Evolutionary conservation across 2,113 vertebrate genomes (phyloP).

Genomic region (Apteryx owenii): DNA sequence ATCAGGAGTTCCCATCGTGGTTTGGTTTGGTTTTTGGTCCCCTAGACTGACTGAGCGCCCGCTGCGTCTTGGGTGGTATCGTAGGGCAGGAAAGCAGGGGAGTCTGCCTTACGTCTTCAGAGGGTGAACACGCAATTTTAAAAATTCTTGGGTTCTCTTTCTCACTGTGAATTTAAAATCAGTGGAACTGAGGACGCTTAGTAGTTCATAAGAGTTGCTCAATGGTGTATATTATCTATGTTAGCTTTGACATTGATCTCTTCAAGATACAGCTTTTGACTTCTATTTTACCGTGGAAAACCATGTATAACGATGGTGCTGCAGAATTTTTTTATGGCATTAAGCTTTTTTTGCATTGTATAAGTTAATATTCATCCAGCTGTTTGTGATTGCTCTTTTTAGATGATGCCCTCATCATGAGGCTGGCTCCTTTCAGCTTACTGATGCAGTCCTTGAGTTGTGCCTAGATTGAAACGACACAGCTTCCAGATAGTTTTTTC

Average conservation of each 20-base stretch:
- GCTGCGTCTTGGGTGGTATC: background rate
- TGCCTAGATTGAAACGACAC: background rate
- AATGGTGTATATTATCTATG: background rate
- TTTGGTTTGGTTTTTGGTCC: background rate
- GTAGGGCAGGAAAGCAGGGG: background rate
- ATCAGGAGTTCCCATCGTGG: background rate
- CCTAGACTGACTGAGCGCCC: background rate
- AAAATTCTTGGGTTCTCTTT: background rate
- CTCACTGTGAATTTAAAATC: background rate
- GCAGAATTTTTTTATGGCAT: background rate
- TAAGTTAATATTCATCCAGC: background rate
- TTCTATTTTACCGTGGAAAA: background rate
- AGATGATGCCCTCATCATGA: background rate
- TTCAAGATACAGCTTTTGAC: background rate
- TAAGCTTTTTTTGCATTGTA: background rate
- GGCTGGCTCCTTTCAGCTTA: background rate
- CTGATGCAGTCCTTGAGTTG: background rate
- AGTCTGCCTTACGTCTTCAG: background rate
- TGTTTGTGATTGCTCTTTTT: background rate
- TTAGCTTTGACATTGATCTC: background rate
- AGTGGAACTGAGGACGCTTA: background rate
- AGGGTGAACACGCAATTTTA: background rate
- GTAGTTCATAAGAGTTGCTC: background rate
- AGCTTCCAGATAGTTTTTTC: background rate
- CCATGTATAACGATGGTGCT: background rate